Evolutionary conservation across 2,888 invertebrate genomes (phyloP).

Genomic region (Artemia sinica): DNA sequence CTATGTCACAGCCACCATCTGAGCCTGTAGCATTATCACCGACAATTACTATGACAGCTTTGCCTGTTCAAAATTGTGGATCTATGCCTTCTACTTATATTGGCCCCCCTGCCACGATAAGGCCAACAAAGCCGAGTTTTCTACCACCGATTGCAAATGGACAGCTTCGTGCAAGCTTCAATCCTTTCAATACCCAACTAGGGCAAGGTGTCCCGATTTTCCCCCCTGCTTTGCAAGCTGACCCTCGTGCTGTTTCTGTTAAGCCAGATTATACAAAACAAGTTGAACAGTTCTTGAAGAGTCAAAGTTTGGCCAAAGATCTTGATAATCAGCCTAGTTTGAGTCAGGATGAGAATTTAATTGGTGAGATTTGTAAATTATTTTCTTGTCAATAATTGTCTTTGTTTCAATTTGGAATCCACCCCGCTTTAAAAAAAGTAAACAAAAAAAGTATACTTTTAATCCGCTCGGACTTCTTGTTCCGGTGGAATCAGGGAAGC

Average conservation of each 20-base stretch:
- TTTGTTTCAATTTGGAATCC: no score
- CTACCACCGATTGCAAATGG: conserved; percentile 12
- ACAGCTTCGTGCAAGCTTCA: conserved; percentile 6
- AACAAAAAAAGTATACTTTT: no score
- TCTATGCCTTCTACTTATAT: conserved; percentile 2
- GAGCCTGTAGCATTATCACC: not conserved
- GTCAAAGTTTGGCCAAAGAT: conserved; percentile 14
- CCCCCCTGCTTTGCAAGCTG: not conserved
- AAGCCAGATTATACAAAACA: conserved; percentile 17
- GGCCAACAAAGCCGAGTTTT: not conserved
- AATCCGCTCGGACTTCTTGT: no score
- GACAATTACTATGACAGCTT: not conserved
- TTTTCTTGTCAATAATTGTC: no score
- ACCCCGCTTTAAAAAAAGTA: no score
- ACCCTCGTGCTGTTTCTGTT: not conserved
- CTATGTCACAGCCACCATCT: not conserved
- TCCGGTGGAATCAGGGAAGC: no score
- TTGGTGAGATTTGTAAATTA: not conserved
- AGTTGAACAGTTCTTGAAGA: conserved; percentile 18
- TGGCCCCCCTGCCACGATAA: not conserved
- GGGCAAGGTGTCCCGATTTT: not conserved
- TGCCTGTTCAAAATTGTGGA: conserved; percentile 5
- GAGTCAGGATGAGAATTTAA: not conserved
- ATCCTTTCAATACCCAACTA: conserved; percentile 4
- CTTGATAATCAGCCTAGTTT: not conserved